Evolutionary conservation across 2,113 vertebrate genomes (phyloP), one percentile per base, ranked within the genome.

Genomic region (Otus sunia): DNA sequence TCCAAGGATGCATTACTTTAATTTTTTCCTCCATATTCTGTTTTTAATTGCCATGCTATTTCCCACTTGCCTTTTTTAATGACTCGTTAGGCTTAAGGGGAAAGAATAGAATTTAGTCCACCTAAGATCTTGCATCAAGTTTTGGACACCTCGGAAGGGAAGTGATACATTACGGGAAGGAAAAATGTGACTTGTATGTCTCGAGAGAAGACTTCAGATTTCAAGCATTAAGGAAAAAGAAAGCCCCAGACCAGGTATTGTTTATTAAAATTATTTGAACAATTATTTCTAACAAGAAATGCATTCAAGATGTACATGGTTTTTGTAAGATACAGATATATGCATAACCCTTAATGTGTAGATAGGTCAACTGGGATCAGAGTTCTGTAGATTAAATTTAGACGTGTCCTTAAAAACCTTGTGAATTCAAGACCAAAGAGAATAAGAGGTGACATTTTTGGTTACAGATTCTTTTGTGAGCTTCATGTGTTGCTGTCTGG

Each of bases 1-100:
- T 96, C 95, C 50, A 89, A 96, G 96, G 94, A 96, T 96, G 92
- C 93, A 96, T 97, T 96, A 68, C 82, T 95, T 96, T 92, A 96
- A 95, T 95, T 97, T 96, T 96, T 80, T 9, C 77, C 90, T 97
- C 67, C 47, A 25, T 94, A 91, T 93, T 92, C 92, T 93, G 39
- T 41, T 96, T 94, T 95, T 94, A 97, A 97, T 97, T 97, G 95
- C 93, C 76, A 34, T 72, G 56, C 88, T 55, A 95, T 97, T 96
- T 94, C 94, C 95, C 95, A 94, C 94, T 72, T 92, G 89, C 88
- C 92, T 75, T 91, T 94, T 89, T 90, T 83, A 97, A 97, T 95
- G 89, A 94, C 89, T 95, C 64, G 21, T 96, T 97, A 95, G 88
- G 91, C 95, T 97, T 95, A 96, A 85, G 96, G 94, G 88, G 67